Conservation (phyloP, 2,113 vertebrate genomes). For the Saguinus midas region DNA sequence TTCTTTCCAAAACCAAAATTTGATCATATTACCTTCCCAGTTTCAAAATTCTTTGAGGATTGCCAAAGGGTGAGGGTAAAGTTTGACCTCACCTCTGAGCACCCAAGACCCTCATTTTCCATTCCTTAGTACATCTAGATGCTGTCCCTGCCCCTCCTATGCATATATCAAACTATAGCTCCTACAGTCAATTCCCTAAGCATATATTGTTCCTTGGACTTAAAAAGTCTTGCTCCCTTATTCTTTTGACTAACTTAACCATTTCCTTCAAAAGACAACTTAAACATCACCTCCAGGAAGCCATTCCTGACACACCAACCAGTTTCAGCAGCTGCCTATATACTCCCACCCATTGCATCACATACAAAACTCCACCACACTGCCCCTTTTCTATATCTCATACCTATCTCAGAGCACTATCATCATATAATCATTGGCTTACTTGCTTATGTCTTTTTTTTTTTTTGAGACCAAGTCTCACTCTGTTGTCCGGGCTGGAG, state of each 20-base stretch:
- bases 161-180: neutral
- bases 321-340: neutral
- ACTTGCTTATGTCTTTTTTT: neutral
- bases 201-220: neutral
- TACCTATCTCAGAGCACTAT: too few relatives aligned
- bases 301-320: neutral
- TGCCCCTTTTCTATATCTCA: neutral
- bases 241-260: neutral
- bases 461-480: too few relatives aligned
- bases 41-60: neutral
- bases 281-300: neutral
- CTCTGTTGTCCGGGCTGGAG: too few relatives aligned
- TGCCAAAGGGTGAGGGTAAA: neutral
- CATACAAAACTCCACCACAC: neutral
- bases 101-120: neutral
- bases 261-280: neutral
- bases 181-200: neutral
- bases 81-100: neutral
- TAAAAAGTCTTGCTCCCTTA: neutral
- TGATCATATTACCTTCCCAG: neutral
- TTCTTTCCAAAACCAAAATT: neutral
- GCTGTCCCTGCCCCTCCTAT: neutral
- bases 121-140: neutral
- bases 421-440: neutral
- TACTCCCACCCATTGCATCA: rapidly evolving